Evolutionary conservation across 37 sponge, comb jelly and placozoan species (phyloP).

Genomic region (Tethya wilhelma): DNA sequence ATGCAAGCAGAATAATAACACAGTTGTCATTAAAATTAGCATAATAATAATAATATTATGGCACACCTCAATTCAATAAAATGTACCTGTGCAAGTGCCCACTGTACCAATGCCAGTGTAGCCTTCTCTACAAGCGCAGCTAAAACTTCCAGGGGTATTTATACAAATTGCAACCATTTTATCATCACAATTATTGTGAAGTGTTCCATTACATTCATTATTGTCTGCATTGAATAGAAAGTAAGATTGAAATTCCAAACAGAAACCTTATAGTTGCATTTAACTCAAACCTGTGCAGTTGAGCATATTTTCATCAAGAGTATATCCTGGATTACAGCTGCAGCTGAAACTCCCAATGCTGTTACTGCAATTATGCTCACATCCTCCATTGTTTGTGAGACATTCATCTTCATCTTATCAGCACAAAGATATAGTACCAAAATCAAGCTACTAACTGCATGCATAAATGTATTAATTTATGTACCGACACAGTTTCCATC

Average conservation of each 20-base stretch:
- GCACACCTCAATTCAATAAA: background rate
- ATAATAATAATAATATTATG: constrained; percentile 4
- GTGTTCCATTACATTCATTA: constrained; percentile 23
- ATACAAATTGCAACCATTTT: constrained; percentile 14
- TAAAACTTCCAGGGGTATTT: constrained; percentile 43
- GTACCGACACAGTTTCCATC: background rate
- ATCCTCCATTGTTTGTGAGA: constrained; percentile 13
- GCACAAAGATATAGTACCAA: constrained; percentile 1
- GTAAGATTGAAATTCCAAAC: background rate
- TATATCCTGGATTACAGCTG: constrained; percentile 11
- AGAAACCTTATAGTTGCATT: background rate
- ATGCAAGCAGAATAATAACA: background rate
- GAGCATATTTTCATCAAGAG: background rate
- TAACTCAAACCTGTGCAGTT: background rate
- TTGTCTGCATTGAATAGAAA: constrained; percentile 19
- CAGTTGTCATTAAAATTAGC: background rate
- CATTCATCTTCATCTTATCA: too few relatives aligned
- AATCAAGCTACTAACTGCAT: background rate
- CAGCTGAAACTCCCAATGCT: constrained; percentile 15
- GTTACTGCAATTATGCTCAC: constrained; percentile 7
- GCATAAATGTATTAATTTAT: background rate
- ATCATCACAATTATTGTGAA: constrained; percentile 3
- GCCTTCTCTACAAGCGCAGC: constrained; percentile 44
- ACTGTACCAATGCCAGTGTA: constrained; percentile 15
- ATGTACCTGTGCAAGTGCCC: background rate